Conservation (phyloP, 2,888 invertebrate genomes). For the Girardia tigrina region DNA sequence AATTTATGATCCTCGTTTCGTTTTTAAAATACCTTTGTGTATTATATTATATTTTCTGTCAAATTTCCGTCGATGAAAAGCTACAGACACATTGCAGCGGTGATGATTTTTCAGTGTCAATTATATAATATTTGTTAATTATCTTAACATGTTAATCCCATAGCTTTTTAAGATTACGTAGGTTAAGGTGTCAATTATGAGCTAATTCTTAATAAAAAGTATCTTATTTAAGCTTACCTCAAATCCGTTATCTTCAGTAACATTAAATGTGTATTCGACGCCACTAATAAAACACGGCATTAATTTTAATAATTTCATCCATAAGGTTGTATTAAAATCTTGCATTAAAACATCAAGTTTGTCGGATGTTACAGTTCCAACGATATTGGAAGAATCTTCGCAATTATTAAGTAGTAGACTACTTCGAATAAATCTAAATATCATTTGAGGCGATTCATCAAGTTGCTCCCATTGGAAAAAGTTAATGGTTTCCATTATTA, state of each 20-base stretch:
- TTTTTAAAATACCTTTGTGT: no score
- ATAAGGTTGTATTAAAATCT: conserved; percentile 26
- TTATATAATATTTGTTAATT: no score
- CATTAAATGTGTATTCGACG: conserved; percentile 29
- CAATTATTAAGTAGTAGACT: neutral
- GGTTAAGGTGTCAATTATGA: no score
- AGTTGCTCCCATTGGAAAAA: neutral
- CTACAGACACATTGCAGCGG: no score
- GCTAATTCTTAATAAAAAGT: no score
- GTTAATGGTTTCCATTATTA: neutral
- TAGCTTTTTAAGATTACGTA: no score
- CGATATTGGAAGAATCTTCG: neutral
- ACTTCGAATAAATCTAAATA: neutral
- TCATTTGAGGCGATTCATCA: neutral
- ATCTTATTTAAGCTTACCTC: no score
- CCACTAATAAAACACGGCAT: conserved; percentile 32
- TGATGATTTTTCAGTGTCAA: no score
- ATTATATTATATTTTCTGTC: no score
- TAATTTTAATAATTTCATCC: conserved; percentile 28
- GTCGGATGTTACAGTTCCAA: neutral
- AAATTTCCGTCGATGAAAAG: no score
- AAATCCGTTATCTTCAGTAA: conserved; percentile 34
- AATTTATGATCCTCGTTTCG: no score
- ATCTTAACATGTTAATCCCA: no score
- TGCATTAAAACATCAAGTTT: conserved; percentile 16